These are phyloP conservation scores for Ecdyonurus torrentis DNA, from an alignment of 2,888 invertebrate species.

Conservation along the genomic window DNA sequence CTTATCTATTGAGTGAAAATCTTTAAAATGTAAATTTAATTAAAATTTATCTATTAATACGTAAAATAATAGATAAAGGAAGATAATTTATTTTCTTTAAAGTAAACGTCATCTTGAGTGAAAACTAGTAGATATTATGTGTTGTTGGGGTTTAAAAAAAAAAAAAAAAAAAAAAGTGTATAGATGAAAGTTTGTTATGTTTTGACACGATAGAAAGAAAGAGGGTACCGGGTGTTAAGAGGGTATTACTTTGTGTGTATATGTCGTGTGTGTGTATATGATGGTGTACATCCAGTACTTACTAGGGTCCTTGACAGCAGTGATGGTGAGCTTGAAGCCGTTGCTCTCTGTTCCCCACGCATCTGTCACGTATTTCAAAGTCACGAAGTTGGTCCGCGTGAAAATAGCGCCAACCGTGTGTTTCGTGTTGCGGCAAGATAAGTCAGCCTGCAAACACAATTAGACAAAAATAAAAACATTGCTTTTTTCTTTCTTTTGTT, in stretches of 20 bases:
- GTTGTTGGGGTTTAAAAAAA: background rate
- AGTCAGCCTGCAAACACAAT: slow-evolving; percentile 54
- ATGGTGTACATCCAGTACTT: slow-evolving; percentile 31
- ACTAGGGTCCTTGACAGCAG: slow-evolving; percentile 88
- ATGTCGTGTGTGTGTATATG: background rate
- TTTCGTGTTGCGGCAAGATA: slow-evolving; percentile 81
- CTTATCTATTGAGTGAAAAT: too few relatives aligned
- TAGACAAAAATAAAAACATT: slow-evolving; percentile 20
- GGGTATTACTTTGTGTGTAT: background rate
- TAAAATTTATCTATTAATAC: background rate
- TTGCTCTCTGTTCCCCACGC: slow-evolving; percentile 83
- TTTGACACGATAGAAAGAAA: background rate
- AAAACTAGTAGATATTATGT: background rate
- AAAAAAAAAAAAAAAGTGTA: background rate
- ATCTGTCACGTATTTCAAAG: slow-evolving; percentile 84
- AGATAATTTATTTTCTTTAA: background rate
- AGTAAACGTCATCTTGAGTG: background rate
- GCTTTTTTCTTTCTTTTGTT: too few relatives aligned
- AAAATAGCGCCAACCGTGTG: slow-evolving; percentile 75
- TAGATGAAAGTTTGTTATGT: background rate
- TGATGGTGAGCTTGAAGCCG: slow-evolving; percentile 85
- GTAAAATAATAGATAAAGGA: background rate
- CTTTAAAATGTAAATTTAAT: background rate
- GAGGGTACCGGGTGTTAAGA: background rate
- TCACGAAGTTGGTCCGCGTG: slow-evolving; percentile 86